Evolutionary conservation across 1,140 invertebrate genomes (phyloP), one percentile per base, ranked within the genome.

Genomic region (Plutomurus gul): DNA sequence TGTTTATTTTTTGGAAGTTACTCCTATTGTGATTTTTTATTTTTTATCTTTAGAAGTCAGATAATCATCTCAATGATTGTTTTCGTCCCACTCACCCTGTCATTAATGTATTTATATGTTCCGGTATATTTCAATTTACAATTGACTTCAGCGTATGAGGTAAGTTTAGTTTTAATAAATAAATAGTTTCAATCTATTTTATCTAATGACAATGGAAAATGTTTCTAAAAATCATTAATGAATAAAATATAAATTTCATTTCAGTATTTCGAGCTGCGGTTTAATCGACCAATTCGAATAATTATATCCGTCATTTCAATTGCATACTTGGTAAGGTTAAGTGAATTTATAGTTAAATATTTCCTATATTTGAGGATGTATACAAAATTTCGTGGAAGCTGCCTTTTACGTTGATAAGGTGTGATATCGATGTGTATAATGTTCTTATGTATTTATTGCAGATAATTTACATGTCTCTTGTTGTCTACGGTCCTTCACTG

Each of bases 401-500:
- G n/a, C n/a, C n/a, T n/a, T n/a, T n/a, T n/a, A n/a, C n/a, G n/a
- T n/a, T n/a, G n/a, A n/a, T n/a, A n/a, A n/a, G n/a, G n/a, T n/a
- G n/a, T n/a, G 7, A n/a, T n/a, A n/a, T 40, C 6, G 5, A 40
- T 11, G 8, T 39, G 18, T 5, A 10, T 73, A 7, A 13, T 13
- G 25, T 20, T 60, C n/a, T 33, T 30, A 3, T 27, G 43, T 72
- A 43, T 85, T 82, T 85, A 90, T 91, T 82, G 3, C 18, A 96
- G 94, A 89, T 95, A 47, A 87, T 96, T 78, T 97, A 96, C 87
- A 90, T 96, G 85, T 94, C 95, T 6, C 93, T 97, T 82, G 92
- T 97, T 25, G 90, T 97, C 1, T 97, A 95, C 87, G 94, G 95
- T 75, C 96, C 95, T 40, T 93, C 95, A 2, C 89, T 96, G 84